Base-by-base conservation (phyloP, 1,140 invertebrate species). In the Laupala kohalensis region DNA sequence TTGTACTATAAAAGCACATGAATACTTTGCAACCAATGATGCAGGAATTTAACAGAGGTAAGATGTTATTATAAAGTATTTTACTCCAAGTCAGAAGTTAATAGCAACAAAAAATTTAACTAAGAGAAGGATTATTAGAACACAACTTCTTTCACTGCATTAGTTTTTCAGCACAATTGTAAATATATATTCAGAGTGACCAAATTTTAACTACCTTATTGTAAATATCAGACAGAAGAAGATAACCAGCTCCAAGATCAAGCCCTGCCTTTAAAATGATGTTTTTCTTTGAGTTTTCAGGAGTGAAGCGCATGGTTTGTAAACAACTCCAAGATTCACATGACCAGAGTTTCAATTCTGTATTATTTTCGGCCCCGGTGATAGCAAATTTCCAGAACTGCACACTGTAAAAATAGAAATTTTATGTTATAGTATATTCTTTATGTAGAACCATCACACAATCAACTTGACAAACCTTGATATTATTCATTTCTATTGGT, bases 331-430 rank as follows among this genome's bases (percentile, higher is more conserved):
- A 98, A 0, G 92, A 86, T 77, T 96, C 91, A 80, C 96, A 98
- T 9, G 92, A 93, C 94, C 95, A 97, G 25, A 98, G 82, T 81
- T 96, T 97, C 19, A 98, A 82, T 77, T 94, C 93, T 0, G 91
- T 89, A 81, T 97, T 97, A 77, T 94, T 88, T 73, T 93, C 88
- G 12, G 92, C 90, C 1, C 94, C 94, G 2, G 95, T 97, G 23
- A 98, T 84, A 5, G 92, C 92, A 83, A 91, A 96, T 78, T 95
- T 95, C 96, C 96, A 98, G 80, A 95, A 93, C 78, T 93, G 91
- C 23, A 86, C 87, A 76, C 90, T 93, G 79, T 23, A 82, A 80
- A 73, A 72, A 53, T 72, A 69, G 74, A 74, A n/a, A n/a, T n/a
- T n/a, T n/a, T n/a, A n/a, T n/a, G n/a, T n/a, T n/a, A n/a, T n/a